Percentiles rank a stretch among this genome's conserved stretches.
Conservation (phyloP, 2,113 vertebrate genomes). For the Nymphicus hollandicus region DNA sequence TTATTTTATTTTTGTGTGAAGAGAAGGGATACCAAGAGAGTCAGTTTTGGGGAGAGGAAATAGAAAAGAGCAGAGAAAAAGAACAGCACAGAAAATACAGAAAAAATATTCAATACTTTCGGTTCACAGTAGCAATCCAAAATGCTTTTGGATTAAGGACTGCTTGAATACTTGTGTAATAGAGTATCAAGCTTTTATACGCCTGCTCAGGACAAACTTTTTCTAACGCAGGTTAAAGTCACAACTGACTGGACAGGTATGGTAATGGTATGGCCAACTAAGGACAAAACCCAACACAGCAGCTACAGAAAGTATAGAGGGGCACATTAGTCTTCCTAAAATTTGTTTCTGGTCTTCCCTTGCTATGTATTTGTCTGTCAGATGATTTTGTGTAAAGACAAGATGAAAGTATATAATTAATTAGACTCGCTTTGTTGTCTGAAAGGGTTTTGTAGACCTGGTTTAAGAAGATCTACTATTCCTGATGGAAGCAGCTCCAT, state of each 20-base stretch:
- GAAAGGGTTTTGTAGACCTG: background rate
- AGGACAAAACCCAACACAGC: background rate
- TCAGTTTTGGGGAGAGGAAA: background rate
- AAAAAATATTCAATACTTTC: background rate
- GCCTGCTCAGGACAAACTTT: background rate
- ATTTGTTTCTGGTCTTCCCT: background rate
- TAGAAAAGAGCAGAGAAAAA: background rate
- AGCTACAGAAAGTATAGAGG: background rate
- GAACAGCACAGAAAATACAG: background rate
- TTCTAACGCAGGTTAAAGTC: background rate
- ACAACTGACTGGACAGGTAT: background rate
- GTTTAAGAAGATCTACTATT: background rate
- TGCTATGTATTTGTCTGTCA: background rate
- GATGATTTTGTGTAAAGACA: background rate
- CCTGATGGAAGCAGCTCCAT: background rate
- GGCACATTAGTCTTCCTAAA: background rate
- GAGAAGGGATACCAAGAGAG: background rate
- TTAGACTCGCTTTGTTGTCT: background rate
- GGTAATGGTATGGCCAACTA: accelerated
- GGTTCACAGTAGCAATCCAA: background rate
- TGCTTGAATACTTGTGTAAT: background rate
- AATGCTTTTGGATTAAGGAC: background rate
- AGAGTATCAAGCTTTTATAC: background rate
- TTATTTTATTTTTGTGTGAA: background rate
- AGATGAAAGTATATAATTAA: background rate